Evolutionary conservation across 2,888 invertebrate genomes (phyloP), one percentile per base, ranked within the genome.

Genomic region (Gortyna flavago): DNA sequence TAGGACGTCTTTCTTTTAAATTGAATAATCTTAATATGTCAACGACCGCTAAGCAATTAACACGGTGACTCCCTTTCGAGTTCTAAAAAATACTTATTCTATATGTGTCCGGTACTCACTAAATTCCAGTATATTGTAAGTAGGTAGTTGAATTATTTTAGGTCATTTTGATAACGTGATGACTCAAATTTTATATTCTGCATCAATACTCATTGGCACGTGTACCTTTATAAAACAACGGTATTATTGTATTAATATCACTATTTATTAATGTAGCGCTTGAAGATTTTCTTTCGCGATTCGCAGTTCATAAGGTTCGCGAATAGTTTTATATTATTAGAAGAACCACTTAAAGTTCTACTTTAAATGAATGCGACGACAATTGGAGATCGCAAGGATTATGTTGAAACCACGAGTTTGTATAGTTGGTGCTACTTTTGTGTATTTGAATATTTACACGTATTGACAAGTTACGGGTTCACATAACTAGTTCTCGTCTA

Each of bases 11-110:
- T 85, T 81, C 80, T 85, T 86, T 85, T 85, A 86, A 89, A 90
- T 91, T 89, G 86, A 92, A 90, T 93, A 91, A 92, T 89, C 89
- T 90, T 90, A 79, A 85, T 79, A 89, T 90, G 93, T 94, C 94
- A 93, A 92, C 89, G 94, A 92, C 93, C 94, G 91, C 91, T 87
- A 86, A 91, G 89, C 92, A 93, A 94, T 94, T 94, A 95, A 95
- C 95, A 94, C 94, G 94, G 94, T 94, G 90, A 95, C 95, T 93
- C 91, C 92, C 91, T 93, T 95, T 91, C 83, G 89, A 92, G 92
- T 91, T 92, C 89, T 89, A 91, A 93, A 93, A 93, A 92, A 89
- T 87, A 85, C 82, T 82, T 78, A 87, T 89, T 90, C 90, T 92
- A 89, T 90, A 91, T 89, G 87, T 87, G 89, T 89, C 85, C 86